These are phyloP conservation scores for Tringa solitaria DNA, from an alignment of 2,113 vertebrate genomes.

Conservation along the genomic window DNA sequence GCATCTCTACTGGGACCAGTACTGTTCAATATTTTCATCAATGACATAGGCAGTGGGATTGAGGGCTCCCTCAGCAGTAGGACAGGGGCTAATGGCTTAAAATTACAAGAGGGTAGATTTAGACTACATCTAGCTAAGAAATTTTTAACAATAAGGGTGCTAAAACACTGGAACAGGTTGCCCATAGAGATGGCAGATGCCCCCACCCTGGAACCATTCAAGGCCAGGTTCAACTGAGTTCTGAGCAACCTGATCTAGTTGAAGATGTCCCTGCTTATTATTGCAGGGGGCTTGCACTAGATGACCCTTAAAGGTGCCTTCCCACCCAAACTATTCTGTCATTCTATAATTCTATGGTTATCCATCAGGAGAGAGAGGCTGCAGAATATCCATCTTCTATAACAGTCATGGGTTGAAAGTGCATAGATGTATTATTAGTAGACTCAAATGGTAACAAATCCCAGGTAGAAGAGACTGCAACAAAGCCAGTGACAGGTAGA, in stretches of 20 bases:
- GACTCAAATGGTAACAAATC: not conserved
- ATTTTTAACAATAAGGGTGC: not conserved
- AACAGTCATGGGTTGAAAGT: not conserved
- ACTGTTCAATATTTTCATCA: not conserved
- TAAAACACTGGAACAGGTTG: not conserved
- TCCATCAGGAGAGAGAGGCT: not conserved
- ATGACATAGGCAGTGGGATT: not conserved
- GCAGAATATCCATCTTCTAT: not conserved
- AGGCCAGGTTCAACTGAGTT: not conserved
- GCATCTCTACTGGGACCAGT: not conserved
- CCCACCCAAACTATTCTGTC: not conserved
- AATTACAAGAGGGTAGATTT: not conserved
- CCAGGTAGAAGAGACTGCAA: not conserved
- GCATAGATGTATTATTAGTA: not conserved
- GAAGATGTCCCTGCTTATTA: not conserved
- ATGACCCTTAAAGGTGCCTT: not conserved
- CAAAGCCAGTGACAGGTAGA: not conserved
- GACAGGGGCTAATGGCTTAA: not conserved
- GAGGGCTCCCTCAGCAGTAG: not conserved
- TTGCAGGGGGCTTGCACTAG: not conserved
- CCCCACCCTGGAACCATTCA: not conserved
- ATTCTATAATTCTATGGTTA: not conserved
- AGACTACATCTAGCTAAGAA: not conserved
- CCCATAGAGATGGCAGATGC: not conserved
- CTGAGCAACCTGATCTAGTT: not conserved